Conservation (phyloP, 2,797 vertebrate genomes). For the Enteromius viviparus region DNA sequence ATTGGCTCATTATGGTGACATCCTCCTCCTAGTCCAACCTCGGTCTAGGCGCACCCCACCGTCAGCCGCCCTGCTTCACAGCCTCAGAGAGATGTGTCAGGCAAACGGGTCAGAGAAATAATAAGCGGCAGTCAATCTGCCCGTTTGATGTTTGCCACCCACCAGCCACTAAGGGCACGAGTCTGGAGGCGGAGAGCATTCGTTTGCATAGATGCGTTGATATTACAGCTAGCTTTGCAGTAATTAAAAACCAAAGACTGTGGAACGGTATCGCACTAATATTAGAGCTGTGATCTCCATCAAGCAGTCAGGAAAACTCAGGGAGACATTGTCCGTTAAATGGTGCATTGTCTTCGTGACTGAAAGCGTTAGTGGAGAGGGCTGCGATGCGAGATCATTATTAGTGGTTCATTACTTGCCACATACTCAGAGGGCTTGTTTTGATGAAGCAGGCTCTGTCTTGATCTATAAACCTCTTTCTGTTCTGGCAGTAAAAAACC, state of each 20-base stretch:
- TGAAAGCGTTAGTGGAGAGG: background rate
- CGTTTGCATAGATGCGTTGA: conserved; percentile 38
- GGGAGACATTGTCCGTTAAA: conserved; percentile 38
- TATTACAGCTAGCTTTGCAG: conserved; percentile 48
- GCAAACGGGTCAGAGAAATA: conserved; percentile 68
- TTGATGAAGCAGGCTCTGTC: background rate
- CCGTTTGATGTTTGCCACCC: conserved; percentile 69
- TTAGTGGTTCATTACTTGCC: conserved; percentile 32
- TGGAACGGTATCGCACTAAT: conserved; percentile 12
- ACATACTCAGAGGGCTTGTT: conserved; percentile 18
- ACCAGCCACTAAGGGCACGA: conserved; percentile 47
- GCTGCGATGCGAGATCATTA: conserved; percentile 15
- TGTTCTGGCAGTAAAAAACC: conserved; percentile 17
- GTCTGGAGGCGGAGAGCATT: conserved; percentile 45
- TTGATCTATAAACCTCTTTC: conserved; percentile 15
- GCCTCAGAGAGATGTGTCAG: conserved; percentile 51
- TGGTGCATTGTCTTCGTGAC: conserved; percentile 11
- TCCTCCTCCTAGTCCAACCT: conserved; percentile 47
- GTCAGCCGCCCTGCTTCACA: conserved; percentile 33
- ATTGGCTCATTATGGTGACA: conserved; percentile 75
- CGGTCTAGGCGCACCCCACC: conserved; percentile 34
- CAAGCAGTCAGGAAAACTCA: conserved; percentile 38
- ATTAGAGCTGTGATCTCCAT: conserved; percentile 43
- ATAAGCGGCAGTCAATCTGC: conserved; percentile 68
- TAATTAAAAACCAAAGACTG: conserved; percentile 62